Conservation (phyloP, 2,113 vertebrate species). For the Lepisosteus osseus region DNA sequence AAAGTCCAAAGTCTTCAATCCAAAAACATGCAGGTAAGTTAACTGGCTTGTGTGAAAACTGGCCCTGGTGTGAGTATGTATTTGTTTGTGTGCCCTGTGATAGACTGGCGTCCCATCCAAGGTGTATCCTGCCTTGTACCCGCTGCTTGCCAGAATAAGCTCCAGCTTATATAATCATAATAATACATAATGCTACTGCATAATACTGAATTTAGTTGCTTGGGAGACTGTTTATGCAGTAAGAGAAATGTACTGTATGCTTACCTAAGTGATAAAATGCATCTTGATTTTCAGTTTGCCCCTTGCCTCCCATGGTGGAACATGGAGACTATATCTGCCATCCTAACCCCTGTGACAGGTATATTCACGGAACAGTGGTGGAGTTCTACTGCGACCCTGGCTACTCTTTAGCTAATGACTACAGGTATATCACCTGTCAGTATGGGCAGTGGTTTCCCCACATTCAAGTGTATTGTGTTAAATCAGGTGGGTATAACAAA, state of each 20-base stretch:
- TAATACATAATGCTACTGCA: too few species aligned
- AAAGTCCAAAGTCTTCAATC: too few species aligned
- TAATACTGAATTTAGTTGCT: too few species aligned
- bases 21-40: too few species aligned
- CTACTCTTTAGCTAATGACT: conserved; percentile 79
- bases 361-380: conserved; percentile 79
- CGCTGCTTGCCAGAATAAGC: too few species aligned
- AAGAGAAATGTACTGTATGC: background rate
- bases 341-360: conserved; percentile 77
- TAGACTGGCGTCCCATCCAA: too few species aligned
- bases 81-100: too few species aligned
- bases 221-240: too few species aligned
- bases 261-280: background rate
- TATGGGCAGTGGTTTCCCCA: conserved; percentile 82
- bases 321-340: conserved; percentile 84
- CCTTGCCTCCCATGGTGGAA: conserved; percentile 75
- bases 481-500: conserved; percentile 61
- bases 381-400: conserved; percentile 83
- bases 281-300: conserved; percentile 65
- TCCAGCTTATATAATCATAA: too few species aligned
- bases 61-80: too few species aligned
- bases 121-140: too few species aligned
- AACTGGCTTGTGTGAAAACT: too few species aligned
- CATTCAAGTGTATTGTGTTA: conserved; percentile 76
- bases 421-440: conserved; percentile 86